These are phyloP conservation scores for Bellardia pandia DNA, from an alignment of 2,888 invertebrate species.

Conservation along the genomic window DNA sequence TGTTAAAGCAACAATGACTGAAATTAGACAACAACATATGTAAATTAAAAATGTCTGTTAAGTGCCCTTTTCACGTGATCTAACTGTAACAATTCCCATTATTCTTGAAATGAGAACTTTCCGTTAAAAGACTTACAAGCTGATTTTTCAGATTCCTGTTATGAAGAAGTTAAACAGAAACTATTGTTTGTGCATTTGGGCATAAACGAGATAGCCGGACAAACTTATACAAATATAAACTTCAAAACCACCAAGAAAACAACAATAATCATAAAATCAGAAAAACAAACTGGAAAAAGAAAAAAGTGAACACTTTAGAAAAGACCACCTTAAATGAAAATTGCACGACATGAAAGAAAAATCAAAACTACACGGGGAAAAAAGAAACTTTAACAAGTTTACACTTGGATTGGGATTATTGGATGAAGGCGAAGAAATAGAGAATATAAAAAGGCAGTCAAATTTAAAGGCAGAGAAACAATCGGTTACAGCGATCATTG, in stretches of 20 bases:
- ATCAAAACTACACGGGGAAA: constrained; percentile 13
- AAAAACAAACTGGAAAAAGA: constrained; percentile 9
- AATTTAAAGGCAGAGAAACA: neutral
- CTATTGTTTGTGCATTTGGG: constrained; percentile 22
- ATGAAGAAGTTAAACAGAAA: neutral
- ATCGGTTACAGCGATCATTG: no score
- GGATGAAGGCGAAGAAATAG: neutral
- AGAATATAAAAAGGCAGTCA: neutral
- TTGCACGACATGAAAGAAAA: constrained; percentile 40
- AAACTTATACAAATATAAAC: constrained; percentile 11
- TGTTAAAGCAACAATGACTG: no score
- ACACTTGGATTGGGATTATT: constrained; percentile 51
- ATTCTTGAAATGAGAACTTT: constrained; percentile 2
- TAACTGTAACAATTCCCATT: neutral
- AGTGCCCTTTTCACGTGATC: neutral
- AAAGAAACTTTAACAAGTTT: constrained; percentile 50
- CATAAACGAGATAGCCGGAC: constrained; percentile 3
- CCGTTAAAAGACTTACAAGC: constrained; percentile 3
- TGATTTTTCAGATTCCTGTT: neutral
- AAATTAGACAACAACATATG: no score
- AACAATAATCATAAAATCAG: constrained; percentile 56
- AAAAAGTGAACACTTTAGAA: neutral
- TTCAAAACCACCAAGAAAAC: constrained; percentile 33
- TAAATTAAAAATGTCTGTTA: neutral
- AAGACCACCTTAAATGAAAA: constrained; percentile 30